Evolutionary conservation across 2,888 invertebrate genomes (phyloP), one percentile per base, ranked within the genome.

Genomic region (Agrilus cyanescens): DNA sequence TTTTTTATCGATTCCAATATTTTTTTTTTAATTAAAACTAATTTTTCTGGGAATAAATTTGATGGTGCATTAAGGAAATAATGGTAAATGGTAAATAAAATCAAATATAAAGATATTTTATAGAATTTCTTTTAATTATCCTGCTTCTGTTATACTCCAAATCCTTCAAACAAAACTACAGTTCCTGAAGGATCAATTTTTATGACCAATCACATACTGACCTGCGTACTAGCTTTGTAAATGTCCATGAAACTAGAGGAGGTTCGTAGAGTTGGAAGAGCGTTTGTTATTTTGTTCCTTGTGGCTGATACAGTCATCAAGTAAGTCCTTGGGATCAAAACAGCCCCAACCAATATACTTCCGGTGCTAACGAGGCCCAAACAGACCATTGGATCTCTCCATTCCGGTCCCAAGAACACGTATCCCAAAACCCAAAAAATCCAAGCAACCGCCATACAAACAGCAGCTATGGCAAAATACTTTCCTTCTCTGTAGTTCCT

Each of bases 271-370:
- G 73, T 72, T 1, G 74, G 74, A 41, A 75, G 53, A 1, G 70
- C 68, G 51, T 70, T 73, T 2, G 73, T 71, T 48, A 74, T 68
- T 50, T 78, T 74, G 34, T 78, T 76, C 14, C 76, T 67, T 15
- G 77, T 74, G 16, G 76, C 70, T 18, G 78, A 74, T 2, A 75
- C 73, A 4, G 78, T 73, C 70, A 82, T 82, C 44, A 79, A 67
- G 53, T 82, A 82, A 0, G 80, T 78, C 39, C 81, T 67, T 0
- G 82, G 82, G 55, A 82, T 75, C 49, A 82, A 73, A n/a, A 82
- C 69, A 0, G 75, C 71, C 6, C 76, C 68, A 18, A 82, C 62
- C 32, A 82, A 69, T 2, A 74, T 69, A 54, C 78, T 76, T 0
- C 77, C 78, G 0, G 80, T 79, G 2, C 72, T 72, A 34, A 79